Conservation (phyloP, 2,113 vertebrate species). For the Coptodon bakossiorum region DNA sequence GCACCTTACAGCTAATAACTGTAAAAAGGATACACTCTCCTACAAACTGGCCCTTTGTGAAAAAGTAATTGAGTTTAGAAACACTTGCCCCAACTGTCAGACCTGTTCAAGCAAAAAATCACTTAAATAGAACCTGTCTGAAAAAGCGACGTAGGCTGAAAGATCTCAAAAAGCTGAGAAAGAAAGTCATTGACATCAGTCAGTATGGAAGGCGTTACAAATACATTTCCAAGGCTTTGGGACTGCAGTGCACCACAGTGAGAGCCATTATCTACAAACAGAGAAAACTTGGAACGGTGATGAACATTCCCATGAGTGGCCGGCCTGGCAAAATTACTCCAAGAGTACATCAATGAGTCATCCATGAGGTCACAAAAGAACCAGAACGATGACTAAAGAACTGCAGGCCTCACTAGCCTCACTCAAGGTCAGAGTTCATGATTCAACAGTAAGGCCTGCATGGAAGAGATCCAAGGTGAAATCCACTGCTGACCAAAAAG, state of each 20-base stretch:
- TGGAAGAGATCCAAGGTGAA: not conserved
- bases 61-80: not conserved
- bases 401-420: not conserved
- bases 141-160: not conserved
- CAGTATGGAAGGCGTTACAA: not conserved
- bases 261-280: not conserved
- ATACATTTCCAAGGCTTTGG: not conserved
- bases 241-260: not conserved
- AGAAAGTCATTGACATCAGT: not conserved
- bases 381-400: not conserved
- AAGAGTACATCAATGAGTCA: not conserved
- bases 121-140: not conserved
- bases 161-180: not conserved
- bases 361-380: not conserved
- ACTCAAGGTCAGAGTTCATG: not conserved
- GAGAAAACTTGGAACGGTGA: not conserved
- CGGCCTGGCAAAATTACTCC: not conserved
- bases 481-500: not conserved
- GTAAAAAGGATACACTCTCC: not conserved
- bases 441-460: not conserved
- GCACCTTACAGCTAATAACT: not conserved
- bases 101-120: not conserved
- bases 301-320: not conserved
- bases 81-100: not conserved
- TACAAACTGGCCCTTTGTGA: not conserved